These are phyloP conservation scores for Melospiza melodia DNA, from an alignment of 2,113 vertebrate genomes.

Conservation along the genomic window DNA sequence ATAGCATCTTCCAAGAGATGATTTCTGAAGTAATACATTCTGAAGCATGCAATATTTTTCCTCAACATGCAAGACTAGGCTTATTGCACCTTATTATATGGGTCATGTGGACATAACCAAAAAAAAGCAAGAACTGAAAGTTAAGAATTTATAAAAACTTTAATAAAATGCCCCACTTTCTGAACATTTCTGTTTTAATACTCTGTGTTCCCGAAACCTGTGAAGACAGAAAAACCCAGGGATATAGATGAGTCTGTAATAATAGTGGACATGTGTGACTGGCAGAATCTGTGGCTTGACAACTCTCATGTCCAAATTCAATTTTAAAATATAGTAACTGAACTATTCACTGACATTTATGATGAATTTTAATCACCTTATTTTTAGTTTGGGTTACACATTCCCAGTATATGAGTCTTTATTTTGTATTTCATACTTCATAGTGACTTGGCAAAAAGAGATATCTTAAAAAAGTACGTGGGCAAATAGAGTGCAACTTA, in stretches of 20 bases:
- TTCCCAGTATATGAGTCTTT: not conserved
- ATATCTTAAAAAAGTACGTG: not conserved
- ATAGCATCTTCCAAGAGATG: not conserved
- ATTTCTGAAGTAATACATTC: not conserved
- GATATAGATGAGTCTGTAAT: not conserved
- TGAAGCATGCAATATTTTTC: not conserved
- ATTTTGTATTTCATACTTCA: not conserved
- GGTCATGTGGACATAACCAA: not conserved
- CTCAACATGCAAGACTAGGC: not conserved
- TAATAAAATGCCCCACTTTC: not conserved
- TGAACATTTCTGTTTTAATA: not conserved
- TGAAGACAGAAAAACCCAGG: not conserved
- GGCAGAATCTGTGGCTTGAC: not conserved
- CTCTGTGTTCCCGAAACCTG: not conserved
- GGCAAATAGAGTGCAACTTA: not conserved
- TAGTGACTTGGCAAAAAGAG: not conserved
- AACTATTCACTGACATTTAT: not conserved
- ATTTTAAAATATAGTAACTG: not conserved
- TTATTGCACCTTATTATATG: not conserved
- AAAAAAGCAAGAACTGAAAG: not conserved
- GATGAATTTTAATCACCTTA: not conserved
- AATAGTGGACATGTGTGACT: not conserved
- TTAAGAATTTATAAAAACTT: not conserved
- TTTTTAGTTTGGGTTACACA: not conserved
- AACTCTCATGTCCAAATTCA: not conserved